Base-by-base conservation (phyloP, 2,113 vertebrate species). In the Pomatostomus ruficeps region DNA sequence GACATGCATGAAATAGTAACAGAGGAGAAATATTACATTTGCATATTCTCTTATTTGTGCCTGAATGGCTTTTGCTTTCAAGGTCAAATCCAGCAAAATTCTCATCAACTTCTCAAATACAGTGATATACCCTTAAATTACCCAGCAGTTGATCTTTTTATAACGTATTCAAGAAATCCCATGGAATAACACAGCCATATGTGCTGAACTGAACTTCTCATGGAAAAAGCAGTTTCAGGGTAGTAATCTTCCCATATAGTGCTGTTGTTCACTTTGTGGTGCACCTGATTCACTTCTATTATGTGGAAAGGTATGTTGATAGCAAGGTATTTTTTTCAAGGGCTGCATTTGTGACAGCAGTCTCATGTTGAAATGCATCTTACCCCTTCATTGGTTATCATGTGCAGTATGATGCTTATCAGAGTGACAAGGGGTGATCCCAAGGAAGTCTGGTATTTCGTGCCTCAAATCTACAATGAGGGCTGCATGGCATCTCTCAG, bases 41-140 rank as follows among this genome's bases (percentile, higher is more conserved):
- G 57, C 67, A 63, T 6, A 1, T 82, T 51, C 33, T 66, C 26
- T 61, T 85, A 66, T 40, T 91, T 94, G 51, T 89, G 67, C 62
- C 28, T 89, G 93, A 94, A 79, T 6, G 17, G n/a, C 67, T 76
- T 76, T 75, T 85, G 40, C 54, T 35, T 81, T 89, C 73, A 65
- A 80, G 85, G 74, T 85, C 88, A 79, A 85, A 91, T 80, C 35
- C 67, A 48, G 51, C 38, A 43, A 51, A 91, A 70, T 28, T 79
- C 54, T 79, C 17, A 33, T 80, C 65, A 49, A 4, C 35, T 79
- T 71, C 14, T 77, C 6, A 74, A 83, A 58, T 59, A 12, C 31
- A 66, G 14, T 14, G 20, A 18, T 57, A 24, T 58, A 29, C n/a
- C 12, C 38, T 91, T 84, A 46, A 80, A 42, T 79, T 21, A 43